These are phyloP conservation scores for Sebastes alutus DNA, from an alignment of 2,797 vertebrate species.

Conservation along the genomic window DNA sequence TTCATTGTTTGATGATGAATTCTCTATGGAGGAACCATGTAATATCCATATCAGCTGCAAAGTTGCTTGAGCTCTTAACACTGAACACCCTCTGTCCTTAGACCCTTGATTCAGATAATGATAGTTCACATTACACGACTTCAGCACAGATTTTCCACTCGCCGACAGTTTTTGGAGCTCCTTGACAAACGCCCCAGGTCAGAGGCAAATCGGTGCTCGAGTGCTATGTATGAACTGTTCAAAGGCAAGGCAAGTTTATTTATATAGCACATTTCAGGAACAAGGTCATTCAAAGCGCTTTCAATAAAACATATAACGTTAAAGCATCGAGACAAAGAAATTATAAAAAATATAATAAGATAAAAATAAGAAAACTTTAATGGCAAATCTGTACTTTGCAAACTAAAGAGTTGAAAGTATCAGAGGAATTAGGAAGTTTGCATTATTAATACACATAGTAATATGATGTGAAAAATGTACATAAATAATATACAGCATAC, in stretches of 20 bases:
- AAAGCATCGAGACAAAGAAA: too few relatives aligned
- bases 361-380: neutral
- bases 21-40: neutral
- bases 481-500: neutral
- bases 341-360: too few relatives aligned
- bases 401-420: neutral
- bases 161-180: too few relatives aligned
- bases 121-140: too few relatives aligned
- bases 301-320: too few relatives aligned
- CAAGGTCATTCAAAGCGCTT: too few relatives aligned
- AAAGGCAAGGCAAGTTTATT: too few relatives aligned
- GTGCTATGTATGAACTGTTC: too few relatives aligned
- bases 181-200: too few relatives aligned
- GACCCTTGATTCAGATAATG: too few relatives aligned
- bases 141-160: too few relatives aligned
- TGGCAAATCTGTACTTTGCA: neutral
- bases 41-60: neutral
- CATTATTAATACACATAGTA: neutral
- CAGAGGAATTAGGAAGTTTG: neutral
- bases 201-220: fast-evolving
- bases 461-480: neutral
- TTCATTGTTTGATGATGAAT: neutral
- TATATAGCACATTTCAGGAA: too few relatives aligned
- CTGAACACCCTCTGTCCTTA: neutral
- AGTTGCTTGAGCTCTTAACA: neutral